Evolutionary conservation across 1,140 invertebrate species (phyloP).

Genomic region (Cephus cinctus): DNA sequence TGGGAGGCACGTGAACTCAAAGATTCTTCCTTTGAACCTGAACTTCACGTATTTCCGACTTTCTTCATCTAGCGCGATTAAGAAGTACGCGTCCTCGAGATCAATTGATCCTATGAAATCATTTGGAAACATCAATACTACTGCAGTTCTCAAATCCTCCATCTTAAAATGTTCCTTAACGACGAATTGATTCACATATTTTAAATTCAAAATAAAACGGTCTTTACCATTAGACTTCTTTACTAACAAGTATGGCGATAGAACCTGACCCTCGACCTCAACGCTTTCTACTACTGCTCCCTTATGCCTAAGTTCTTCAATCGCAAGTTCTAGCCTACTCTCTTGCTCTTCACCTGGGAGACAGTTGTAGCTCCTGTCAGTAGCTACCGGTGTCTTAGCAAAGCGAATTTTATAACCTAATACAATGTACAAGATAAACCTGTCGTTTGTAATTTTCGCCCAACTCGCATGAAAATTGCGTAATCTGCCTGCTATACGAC

Average conservation of each 20-base stretch:
- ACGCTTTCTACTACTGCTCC: neutral
- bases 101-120: slow-evolving; percentile 1
- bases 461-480: neutral
- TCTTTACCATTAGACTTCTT: neutral
- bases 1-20: slow-evolving; percentile 14
- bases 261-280: neutral
- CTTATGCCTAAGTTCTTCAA: neutral
- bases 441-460: neutral
- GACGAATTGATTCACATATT: neutral
- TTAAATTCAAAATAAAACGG: slow-evolving; percentile 3
- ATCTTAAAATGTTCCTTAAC: neutral
- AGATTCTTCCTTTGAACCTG: slow-evolving; percentile 6
- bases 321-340: neutral
- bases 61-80: slow-evolving; percentile 8
- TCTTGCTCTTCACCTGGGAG: neutral
- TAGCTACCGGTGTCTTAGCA: neutral
- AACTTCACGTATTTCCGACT: slow-evolving; percentile 21
- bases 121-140: neutral
- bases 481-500: neutral
- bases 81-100: slow-evolving; percentile 28
- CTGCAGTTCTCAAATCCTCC: neutral
- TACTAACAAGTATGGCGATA: neutral
- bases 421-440: neutral
- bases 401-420: neutral
- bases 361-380: neutral